Conservation (phyloP, 1,140 invertebrate genomes). For the Temnothorax longispinosus region DNA sequence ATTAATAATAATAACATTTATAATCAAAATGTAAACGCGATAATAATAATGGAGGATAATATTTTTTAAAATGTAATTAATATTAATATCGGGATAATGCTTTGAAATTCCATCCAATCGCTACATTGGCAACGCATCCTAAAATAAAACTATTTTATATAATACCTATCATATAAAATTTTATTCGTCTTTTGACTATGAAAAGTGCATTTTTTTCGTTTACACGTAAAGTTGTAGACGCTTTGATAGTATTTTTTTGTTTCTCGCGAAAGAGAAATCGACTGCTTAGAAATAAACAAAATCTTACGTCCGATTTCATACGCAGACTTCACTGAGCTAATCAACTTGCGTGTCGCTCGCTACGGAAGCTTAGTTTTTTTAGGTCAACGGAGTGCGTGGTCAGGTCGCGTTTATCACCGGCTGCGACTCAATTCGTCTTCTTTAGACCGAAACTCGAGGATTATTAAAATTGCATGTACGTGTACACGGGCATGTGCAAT, state of each 20-base stretch:
- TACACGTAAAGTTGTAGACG: neutral
- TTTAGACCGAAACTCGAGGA: neutral
- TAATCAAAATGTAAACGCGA: neutral
- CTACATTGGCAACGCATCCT: neutral
- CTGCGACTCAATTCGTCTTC: constrained; percentile 31
- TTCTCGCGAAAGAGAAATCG: neutral
- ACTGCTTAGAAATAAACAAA: neutral
- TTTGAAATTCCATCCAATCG: neutral
- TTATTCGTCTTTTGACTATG: too few species aligned
- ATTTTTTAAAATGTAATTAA: neutral
- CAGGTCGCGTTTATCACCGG: constrained; percentile 23
- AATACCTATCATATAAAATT: too few species aligned
- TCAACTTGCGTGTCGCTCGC: constrained; percentile 3
- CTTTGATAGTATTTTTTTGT: too few species aligned
- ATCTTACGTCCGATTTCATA: neutral
- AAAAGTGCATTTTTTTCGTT: too few species aligned
- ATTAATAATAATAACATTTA: constrained; percentile 1
- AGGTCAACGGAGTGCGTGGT: constrained; percentile 36
- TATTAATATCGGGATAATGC: neutral
- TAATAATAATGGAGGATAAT: neutral
- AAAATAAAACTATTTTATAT: neutral
- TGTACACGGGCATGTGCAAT: neutral
- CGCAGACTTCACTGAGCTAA: neutral
- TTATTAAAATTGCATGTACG: constrained; percentile 20
- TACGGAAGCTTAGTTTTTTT: constrained; percentile 25